Evolutionary conservation across 2,113 vertebrate genomes (phyloP).

Genomic region (Uria lomvia): DNA sequence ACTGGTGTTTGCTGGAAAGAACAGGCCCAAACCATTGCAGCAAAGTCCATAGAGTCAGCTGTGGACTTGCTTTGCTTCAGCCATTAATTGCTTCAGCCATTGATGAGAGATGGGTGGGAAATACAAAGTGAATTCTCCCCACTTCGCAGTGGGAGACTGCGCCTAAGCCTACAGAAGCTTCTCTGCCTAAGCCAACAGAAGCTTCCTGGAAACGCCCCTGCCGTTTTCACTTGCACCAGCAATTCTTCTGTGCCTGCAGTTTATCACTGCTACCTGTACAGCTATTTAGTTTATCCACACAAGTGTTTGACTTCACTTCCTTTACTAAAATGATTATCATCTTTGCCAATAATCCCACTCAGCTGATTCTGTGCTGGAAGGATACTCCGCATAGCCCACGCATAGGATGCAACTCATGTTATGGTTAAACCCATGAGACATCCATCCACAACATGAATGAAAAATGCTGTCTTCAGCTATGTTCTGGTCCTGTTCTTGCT

Average conservation of each 20-base stretch:
- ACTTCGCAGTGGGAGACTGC: not conserved
- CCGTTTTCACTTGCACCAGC: not conserved
- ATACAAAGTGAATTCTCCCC: not conserved
- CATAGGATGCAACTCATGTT: not conserved
- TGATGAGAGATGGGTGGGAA: not conserved
- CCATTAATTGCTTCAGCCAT: not conserved
- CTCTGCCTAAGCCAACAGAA: not conserved
- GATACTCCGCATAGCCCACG: not conserved
- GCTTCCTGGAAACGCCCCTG: not conserved
- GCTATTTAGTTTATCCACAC: not conserved
- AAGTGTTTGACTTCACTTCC: not conserved
- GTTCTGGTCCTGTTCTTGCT: not conserved
- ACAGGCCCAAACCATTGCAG: not conserved
- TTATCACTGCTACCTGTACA: not conserved
- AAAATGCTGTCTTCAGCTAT: not conserved
- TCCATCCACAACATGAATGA: not conserved
- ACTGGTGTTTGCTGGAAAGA: not conserved
- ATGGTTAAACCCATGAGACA: not conserved
- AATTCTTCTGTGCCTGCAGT: not conserved
- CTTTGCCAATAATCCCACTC: not conserved
- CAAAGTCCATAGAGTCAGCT: not conserved
- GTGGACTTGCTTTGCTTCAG: not conserved
- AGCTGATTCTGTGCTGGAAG: not conserved
- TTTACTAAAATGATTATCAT: not conserved
- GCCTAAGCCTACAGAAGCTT: too few species aligned